Evolutionary conservation across 2,113 vertebrate species (phyloP).

Genomic region (Lepus timidus): DNA sequence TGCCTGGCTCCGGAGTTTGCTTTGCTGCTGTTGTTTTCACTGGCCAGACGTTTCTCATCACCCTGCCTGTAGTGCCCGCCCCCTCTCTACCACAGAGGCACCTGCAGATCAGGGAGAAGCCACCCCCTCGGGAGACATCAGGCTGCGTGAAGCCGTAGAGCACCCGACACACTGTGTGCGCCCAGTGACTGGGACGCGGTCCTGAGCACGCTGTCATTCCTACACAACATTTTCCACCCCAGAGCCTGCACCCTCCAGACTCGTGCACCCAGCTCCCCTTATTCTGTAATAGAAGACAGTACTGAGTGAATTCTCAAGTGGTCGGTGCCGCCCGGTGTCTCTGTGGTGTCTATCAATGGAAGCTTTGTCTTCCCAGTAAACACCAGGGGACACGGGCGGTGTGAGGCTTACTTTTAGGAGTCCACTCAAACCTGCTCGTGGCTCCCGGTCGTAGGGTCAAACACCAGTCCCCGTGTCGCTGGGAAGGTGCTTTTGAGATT

Average conservation of each 20-base stretch:
- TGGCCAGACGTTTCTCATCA: not conserved
- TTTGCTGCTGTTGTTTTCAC: not conserved
- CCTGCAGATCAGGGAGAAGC: not conserved
- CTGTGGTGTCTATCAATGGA: no score
- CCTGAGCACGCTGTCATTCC: no score
- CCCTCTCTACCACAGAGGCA: not conserved
- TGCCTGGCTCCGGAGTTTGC: no score
- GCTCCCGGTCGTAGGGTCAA: not conserved
- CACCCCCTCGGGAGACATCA: not conserved
- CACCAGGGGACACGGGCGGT: not conserved
- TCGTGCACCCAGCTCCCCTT: not conserved
- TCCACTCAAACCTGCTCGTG: not conserved
- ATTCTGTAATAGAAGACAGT: not conserved
- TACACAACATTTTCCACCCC: not conserved
- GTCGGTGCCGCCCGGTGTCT: no score
- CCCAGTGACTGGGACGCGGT: rapidly evolving
- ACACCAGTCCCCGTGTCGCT: not conserved
- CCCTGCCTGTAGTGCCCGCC: not conserved
- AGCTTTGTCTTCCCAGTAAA: not conserved
- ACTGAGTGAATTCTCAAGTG: not conserved
- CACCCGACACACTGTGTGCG: rapidly evolving
- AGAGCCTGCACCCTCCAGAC: not conserved
- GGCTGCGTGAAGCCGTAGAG: no score
- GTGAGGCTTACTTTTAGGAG: not conserved
- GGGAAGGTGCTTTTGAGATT: not conserved